Evolutionary conservation across 2,113 vertebrate species (phyloP).

Genomic region (Recurvirostra avosetta): DNA sequence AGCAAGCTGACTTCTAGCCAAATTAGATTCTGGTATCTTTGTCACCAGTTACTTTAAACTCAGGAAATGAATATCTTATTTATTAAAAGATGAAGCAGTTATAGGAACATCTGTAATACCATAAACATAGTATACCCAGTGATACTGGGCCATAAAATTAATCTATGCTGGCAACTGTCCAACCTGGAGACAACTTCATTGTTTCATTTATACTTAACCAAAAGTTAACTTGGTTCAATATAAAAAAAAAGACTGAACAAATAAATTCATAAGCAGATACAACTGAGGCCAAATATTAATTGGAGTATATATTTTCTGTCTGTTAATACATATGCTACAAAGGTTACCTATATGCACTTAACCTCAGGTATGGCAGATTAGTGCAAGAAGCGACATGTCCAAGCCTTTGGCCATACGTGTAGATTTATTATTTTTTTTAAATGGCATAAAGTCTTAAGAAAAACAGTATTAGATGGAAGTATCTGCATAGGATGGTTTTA

Average conservation of each 20-base stretch:
- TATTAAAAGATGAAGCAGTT: slow-evolving; percentile 9
- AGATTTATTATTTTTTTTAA: neutral
- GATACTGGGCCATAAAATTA: slow-evolving; percentile 20
- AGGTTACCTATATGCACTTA: neutral
- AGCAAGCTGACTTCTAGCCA: neutral
- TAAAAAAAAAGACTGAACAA: neutral
- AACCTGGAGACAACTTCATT: neutral
- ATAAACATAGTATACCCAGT: neutral
- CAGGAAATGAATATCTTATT: slow-evolving; percentile 17
- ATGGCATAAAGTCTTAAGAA: neutral
- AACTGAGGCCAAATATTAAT: neutral
- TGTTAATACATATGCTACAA: neutral
- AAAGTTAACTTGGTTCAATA: neutral
- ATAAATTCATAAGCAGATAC: neutral
- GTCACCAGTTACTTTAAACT: neutral
- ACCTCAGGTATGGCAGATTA: neutral
- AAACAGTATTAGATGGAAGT: neutral
- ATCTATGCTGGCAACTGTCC: neutral
- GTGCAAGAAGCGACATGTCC: neutral
- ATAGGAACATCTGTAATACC: neutral
- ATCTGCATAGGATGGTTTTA: neutral
- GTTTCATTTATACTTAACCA: neutral
- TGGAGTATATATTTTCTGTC: neutral
- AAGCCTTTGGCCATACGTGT: neutral
- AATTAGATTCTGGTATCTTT: slow-evolving; percentile 13